Evolutionary conservation across 2,888 invertebrate genomes (phyloP), one percentile per base, ranked within the genome.

Genomic region (Leptinotarsa rubiginosa): DNA sequence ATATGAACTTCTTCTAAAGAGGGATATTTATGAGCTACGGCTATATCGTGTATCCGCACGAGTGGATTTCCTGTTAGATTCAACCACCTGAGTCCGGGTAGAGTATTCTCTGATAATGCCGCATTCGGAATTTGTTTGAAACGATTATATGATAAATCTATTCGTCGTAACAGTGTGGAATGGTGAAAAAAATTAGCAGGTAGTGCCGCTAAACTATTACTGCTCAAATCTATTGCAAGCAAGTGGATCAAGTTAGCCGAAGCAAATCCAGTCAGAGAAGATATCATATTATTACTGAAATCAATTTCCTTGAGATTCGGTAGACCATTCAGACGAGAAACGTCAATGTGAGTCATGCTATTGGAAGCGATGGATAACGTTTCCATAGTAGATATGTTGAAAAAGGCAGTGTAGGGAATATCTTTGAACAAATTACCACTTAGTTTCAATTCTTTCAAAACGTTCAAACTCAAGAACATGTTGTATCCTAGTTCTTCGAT

Each of bases 1-100:
- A 95, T 93, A 85, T 95, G 92, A 62, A 82, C 90, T 87, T 96
- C 95, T 86, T 95, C 93, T n/a, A 96, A 89, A n/a, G 92, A 89
- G 2, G 95, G 93, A 88, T 94, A 94, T 82, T 92, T 90, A 82
- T 93, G 92, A 54, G 92, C 91, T 74, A 92, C 91, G 81, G 92
- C 90, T 84, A 93, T 90, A 82, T 94, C 94, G 84, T 94, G 92
- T 79, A 96, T 92, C 83, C 93, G 92, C 25, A 92, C 90, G 73
- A 97, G 89, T 0, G 95, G 94, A 88, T 97, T 97, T 3, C 92
- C 93, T 12, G 96, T 95, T 82, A 97, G 90, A 85, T 97, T 97
- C 4, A 97, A 88, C 89, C 93, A 93, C 15, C 91, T 91, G 1
- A 96, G 88, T 4, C 91, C 92, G 0, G 94, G 93, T 62, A 95